phyloP scores from a whole-genome alignment of 2,797 vertebrate species.

The Sebastes nivosus region DNA sequence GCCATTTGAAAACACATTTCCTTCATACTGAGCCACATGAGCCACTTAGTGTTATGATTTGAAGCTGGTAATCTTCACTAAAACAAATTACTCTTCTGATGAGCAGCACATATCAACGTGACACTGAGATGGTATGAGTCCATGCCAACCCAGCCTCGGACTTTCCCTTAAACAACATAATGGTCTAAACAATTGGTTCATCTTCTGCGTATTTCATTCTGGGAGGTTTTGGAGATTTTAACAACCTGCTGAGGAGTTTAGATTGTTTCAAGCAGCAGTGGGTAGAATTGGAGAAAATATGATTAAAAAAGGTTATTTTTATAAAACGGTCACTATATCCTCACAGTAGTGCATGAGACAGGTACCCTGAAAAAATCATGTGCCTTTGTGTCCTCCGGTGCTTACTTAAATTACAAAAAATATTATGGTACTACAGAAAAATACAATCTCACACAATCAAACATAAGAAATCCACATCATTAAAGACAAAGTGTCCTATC shows the following conservation, averaged over 20 bases:
- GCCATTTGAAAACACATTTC: slow-evolving; percentile 34
- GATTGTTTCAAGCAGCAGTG: too few species aligned
- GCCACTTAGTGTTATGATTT: slow-evolving; percentile 10
- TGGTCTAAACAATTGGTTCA: too few species aligned
- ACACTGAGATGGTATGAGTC: background rate
- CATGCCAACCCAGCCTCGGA: background rate
- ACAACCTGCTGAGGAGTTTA: background rate
- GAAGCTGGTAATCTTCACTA: slow-evolving; percentile 8
- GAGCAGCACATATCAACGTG: background rate
- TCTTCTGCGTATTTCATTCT: background rate
- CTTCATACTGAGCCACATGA: background rate
- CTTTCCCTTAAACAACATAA: too few species aligned
- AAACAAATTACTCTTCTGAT: slow-evolving; percentile 16
- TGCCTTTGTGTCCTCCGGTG: too few species aligned
- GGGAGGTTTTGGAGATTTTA: background rate
- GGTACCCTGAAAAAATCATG: too few species aligned
- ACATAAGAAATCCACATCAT: too few species aligned
- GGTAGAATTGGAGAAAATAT: too few species aligned
- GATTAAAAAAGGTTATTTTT: too few species aligned
- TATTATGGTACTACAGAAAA: too few species aligned
- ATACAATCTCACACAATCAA: too few species aligned
- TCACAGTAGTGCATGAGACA: too few species aligned
- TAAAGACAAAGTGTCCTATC: background rate
- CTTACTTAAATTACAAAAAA: background rate
- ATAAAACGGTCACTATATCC: too few species aligned